Percentiles rank a stretch among this genome's conserved stretches.
phyloP scores from a whole-genome alignment of 2,113 vertebrate genomes.

The Coregonus clupeaformis region DNA sequence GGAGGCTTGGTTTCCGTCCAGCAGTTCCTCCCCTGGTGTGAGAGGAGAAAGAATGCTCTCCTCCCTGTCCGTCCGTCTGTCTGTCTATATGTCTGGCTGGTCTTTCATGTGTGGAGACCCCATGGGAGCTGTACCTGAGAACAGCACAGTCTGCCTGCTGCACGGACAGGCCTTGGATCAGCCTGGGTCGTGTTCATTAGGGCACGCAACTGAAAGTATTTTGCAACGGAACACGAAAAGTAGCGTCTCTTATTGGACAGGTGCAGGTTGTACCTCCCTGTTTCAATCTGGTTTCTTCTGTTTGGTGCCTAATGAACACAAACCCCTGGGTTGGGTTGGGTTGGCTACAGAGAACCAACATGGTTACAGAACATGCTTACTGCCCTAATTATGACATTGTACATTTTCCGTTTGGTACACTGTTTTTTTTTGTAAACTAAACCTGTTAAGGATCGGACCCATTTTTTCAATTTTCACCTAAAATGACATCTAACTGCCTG shows the following conservation, averaged over 20 bases:
- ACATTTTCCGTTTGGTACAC: too few relatives aligned
- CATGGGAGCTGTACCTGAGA: background rate
- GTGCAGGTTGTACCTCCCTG: constrained; percentile 45
- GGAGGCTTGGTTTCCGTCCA: constrained; percentile 46
- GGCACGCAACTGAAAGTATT: too few relatives aligned
- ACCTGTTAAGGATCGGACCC: too few relatives aligned
- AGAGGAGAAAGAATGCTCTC: constrained; percentile 40
- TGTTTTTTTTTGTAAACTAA: too few relatives aligned
- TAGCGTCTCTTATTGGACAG: background rate
- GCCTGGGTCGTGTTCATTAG: background rate
- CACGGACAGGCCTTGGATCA: constrained; percentile 22
- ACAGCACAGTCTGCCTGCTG: background rate
- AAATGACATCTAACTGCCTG: too few relatives aligned
- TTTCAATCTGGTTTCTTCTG: constrained; percentile 29
- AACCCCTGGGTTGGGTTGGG: too few relatives aligned
- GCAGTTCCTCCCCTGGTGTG: constrained; percentile 54
- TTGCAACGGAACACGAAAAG: too few relatives aligned
- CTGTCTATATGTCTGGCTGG: background rate
- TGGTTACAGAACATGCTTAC: too few relatives aligned
- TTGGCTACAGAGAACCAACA: too few relatives aligned
- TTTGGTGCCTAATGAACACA: background rate
- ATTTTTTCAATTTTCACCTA: too few relatives aligned
- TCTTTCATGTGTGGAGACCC: background rate
- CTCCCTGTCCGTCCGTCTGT: background rate
- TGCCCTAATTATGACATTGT: too few relatives aligned